Conservation (phyloP, 2,888 invertebrate genomes). For the Tolmerus cingulatus region DNA sequence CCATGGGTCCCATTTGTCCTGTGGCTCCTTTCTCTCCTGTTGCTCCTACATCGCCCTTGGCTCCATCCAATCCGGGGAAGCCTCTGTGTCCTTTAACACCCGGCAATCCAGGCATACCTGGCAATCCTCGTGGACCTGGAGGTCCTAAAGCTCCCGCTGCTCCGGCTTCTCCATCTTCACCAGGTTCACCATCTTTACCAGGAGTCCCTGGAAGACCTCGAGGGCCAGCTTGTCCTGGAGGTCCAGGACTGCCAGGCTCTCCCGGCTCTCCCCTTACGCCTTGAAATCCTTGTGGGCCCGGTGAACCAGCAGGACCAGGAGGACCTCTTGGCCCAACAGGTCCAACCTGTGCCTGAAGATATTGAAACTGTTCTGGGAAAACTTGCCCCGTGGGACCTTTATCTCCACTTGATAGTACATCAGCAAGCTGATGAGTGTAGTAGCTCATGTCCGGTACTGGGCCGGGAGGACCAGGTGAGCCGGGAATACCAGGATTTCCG, state of each 20-base stretch:
- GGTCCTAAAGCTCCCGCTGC: constrained; percentile 75
- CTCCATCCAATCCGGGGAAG: constrained; percentile 79
- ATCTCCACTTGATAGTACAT: constrained; percentile 74
- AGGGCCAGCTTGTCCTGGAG: constrained; percentile 75
- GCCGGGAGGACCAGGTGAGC: constrained; percentile 73
- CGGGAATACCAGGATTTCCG: constrained; percentile 62
- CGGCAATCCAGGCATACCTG: constrained; percentile 79
- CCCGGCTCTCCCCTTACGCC: constrained; percentile 82
- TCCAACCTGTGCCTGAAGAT: constrained; percentile 81
- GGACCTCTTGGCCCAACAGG: constrained; percentile 82
- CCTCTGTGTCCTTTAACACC: constrained; percentile 86
- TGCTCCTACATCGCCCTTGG: constrained; percentile 81
- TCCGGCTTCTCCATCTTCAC: constrained; percentile 83
- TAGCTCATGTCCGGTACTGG: constrained; percentile 58
- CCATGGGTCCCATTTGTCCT: constrained; percentile 77
- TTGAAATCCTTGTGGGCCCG: constrained; percentile 84
- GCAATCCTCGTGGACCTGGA: constrained; percentile 76
- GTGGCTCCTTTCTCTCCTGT: constrained; percentile 78
- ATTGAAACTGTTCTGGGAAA: constrained; percentile 74
- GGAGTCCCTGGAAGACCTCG: constrained; percentile 78
- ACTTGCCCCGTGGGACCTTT: constrained; percentile 74
- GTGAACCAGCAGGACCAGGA: constrained; percentile 70
- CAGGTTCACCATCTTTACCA: constrained; percentile 76
- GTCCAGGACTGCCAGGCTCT: constrained; percentile 76
- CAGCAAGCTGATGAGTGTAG: constrained; percentile 78